Evolutionary conservation across 2,113 vertebrate species (phyloP).

Genomic region (Hippocampus barbouri): DNA sequence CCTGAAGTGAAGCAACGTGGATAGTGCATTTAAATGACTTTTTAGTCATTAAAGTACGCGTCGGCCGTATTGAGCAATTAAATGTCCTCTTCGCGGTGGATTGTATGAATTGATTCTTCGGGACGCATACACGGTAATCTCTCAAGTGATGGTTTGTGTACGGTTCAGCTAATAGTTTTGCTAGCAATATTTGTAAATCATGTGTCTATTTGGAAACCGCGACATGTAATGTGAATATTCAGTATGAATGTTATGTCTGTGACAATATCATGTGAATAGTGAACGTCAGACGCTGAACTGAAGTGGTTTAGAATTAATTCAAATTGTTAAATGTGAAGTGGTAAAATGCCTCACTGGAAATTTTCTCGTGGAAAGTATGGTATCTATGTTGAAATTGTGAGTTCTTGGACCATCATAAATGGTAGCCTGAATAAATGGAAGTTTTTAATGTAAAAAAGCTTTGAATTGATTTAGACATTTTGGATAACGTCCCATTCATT

Average conservation of each 20-base stretch:
- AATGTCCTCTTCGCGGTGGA: slow-evolving; percentile 4
- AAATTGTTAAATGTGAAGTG: not conserved
- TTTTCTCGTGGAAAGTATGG: too few species aligned
- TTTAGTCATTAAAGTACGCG: not conserved
- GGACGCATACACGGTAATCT: slow-evolving; percentile 27
- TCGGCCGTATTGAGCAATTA: fast-evolving
- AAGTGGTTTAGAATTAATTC: too few species aligned
- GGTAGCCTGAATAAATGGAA: too few species aligned
- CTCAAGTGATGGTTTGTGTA: slow-evolving; percentile 33
- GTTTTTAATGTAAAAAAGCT: too few species aligned
- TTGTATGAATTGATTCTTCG: not conserved
- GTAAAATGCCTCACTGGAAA: too few species aligned
- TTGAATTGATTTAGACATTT: not conserved
- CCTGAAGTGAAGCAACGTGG: slow-evolving; percentile 51
- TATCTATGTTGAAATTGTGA: too few species aligned
- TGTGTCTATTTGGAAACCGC: not conserved
- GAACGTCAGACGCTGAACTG: not conserved
- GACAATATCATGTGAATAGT: not conserved
- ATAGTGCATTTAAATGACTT: not conserved
- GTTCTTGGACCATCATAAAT: too few species aligned
- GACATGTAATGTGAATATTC: not conserved
- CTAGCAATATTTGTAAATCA: not conserved
- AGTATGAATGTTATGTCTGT: too few species aligned
- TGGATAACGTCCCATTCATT: too few species aligned
- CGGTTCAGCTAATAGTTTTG: not conserved